Percentiles rank a stretch among this genome's conserved stretches.
phyloP scores from a whole-genome alignment of 2,888 invertebrate species.

The Athalia circularis region DNA sequence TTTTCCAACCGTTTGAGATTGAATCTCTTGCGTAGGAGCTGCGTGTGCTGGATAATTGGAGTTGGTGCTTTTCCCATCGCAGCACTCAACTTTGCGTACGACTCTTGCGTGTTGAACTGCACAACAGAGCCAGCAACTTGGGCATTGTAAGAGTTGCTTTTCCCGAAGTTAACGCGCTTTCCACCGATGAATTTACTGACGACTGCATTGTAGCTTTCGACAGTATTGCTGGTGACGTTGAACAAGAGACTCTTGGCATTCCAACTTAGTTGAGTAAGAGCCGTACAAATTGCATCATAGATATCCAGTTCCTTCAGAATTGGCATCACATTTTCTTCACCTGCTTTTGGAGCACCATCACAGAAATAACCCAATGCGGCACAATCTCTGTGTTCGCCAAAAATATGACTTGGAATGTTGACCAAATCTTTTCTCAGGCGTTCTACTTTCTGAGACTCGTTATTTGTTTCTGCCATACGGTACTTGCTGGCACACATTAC shows the following conservation, averaged over 20 bases:
- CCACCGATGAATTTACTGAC: conserved; percentile 47
- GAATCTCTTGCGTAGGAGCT: too few relatives aligned
- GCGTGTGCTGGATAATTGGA: too few relatives aligned
- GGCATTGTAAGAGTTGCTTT: neutral
- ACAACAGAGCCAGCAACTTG: neutral
- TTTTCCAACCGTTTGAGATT: too few relatives aligned
- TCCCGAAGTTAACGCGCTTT: conserved; percentile 47
- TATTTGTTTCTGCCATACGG: too few relatives aligned
- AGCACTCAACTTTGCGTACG: too few relatives aligned
- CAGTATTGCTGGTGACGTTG: conserved; percentile 45
- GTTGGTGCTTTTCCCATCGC: too few relatives aligned
- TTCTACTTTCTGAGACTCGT: too few relatives aligned
- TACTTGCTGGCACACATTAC: neutral
- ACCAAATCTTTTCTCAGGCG: conserved; percentile 49
- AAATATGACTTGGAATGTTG: conserved; percentile 50
- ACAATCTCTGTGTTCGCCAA: conserved; percentile 53
- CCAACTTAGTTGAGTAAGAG: conserved; percentile 22
- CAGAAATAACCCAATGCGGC: conserved; percentile 1
- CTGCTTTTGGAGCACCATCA: neutral
- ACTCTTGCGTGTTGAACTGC: conserved; percentile 1
- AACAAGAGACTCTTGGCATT: conserved; percentile 42
- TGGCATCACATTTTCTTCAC: neutral
- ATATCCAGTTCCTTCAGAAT: conserved; percentile 39
- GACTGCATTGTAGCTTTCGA: conserved; percentile 48
- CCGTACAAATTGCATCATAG: conserved; percentile 22